Conservation (phyloP, 30 jellyfish, hydroid and myxozoan species). For the Pseudorhiza aurosa region DNA sequence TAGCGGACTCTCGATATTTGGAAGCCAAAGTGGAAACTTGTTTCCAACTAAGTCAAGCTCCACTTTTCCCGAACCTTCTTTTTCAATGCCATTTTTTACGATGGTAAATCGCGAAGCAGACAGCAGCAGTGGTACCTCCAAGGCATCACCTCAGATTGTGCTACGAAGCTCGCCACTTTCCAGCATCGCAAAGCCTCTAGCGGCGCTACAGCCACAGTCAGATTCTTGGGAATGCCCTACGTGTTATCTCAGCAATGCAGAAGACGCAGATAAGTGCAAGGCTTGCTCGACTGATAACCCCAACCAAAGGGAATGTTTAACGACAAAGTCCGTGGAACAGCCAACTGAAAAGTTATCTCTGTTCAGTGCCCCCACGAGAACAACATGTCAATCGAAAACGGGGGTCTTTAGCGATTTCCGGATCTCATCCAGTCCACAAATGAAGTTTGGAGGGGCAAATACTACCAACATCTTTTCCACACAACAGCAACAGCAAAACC, state of each 20-base stretch:
- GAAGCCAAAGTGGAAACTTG: background rate
- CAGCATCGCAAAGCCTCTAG: background rate
- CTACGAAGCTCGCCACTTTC: conserved; percentile 25
- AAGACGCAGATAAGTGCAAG: background rate
- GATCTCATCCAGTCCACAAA: background rate
- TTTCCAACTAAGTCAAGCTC: background rate
- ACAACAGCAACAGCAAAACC: too few relatives aligned
- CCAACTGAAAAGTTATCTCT: background rate
- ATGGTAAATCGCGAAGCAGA: background rate
- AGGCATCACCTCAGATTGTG: conserved; percentile 2
- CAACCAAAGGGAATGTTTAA: background rate
- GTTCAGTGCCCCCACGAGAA: background rate
- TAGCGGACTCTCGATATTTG: background rate
- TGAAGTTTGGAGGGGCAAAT: background rate
- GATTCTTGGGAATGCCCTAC: conserved; percentile 16
- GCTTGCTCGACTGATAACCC: background rate
- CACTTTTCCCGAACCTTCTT: background rate
- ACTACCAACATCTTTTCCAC: too few relatives aligned
- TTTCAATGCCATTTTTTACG: conserved; percentile 2
- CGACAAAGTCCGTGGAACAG: background rate
- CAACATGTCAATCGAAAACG: background rate
- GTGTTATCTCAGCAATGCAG: background rate
- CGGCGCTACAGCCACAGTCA: conserved; percentile 2
- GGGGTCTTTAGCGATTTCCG: background rate
- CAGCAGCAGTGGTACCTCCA: background rate